These are phyloP conservation scores for Buathra laborator DNA, from an alignment of 2,888 invertebrate genomes.

Conservation along the genomic window DNA sequence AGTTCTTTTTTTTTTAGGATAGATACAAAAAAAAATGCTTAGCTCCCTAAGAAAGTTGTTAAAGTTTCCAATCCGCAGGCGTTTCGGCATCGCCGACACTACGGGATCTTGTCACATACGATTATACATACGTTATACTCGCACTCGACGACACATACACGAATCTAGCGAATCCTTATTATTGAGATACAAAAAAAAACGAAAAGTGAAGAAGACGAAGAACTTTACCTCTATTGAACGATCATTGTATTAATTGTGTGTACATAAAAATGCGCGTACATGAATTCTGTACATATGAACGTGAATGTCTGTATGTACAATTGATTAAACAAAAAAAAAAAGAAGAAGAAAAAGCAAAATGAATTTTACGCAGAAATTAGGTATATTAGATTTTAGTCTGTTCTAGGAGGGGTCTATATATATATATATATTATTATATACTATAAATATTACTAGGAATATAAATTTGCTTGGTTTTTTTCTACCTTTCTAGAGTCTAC, in stretches of 20 bases:
- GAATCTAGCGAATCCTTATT: slow-evolving; percentile 53
- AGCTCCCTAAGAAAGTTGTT: slow-evolving; percentile 77
- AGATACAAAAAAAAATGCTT: slow-evolving; percentile 42
- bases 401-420: slow-evolving; percentile 79
- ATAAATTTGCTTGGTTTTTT: slow-evolving; percentile 78
- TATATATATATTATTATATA: slow-evolving; percentile 71
- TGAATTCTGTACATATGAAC: slow-evolving; percentile 78
- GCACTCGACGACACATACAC: slow-evolving; percentile 68
- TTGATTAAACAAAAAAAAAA: slow-evolving; percentile 66
- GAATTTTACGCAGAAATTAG: slow-evolving; percentile 74
- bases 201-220: slow-evolving; percentile 51
- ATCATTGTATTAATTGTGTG: slow-evolving; percentile 71
- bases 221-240: slow-evolving; percentile 71
- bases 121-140: slow-evolving; percentile 71
- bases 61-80: slow-evolving; percentile 79
- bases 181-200: slow-evolving; percentile 34
- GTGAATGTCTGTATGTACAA: slow-evolving; percentile 78
- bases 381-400: slow-evolving; percentile 78
- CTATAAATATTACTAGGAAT: slow-evolving; percentile 63
- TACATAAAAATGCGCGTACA: slow-evolving; percentile 80
- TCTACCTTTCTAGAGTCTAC: slow-evolving; percentile 78
- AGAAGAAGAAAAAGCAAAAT: slow-evolving; percentile 48
- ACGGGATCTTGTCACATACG: slow-evolving; percentile 34
- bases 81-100: slow-evolving; percentile 59
- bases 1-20: slow-evolving; percentile 57